phyloP scores from a whole-genome alignment of 1,140 invertebrate genomes.

The Monomorium pharaonis region DNA sequence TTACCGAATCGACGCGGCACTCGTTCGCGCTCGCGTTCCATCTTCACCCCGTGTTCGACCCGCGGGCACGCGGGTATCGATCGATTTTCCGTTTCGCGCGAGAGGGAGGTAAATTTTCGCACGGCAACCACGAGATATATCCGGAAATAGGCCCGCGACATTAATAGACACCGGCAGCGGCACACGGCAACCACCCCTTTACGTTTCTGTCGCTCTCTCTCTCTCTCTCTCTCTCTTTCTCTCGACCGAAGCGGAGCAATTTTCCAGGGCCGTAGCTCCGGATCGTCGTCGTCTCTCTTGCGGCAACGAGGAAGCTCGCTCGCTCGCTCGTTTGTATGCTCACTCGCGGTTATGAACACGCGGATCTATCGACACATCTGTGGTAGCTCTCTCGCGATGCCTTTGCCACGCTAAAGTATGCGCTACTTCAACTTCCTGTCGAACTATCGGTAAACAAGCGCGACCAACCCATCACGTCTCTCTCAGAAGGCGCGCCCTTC shows the following conservation, averaged over 20 bases:
- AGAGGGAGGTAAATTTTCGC: constrained; percentile 71
- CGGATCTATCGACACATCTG: constrained; percentile 23
- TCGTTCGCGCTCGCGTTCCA: not conserved
- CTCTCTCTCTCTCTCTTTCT: not conserved
- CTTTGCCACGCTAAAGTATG: constrained; percentile 14
- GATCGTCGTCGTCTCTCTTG: constrained; percentile 41
- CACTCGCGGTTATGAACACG: constrained; percentile 23
- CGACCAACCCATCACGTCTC: not conserved
- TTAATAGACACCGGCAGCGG: constrained; percentile 71
- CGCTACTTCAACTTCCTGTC: constrained; percentile 15
- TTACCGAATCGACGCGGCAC: not conserved
- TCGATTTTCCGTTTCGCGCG: constrained; percentile 62
- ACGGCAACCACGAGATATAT: constrained; percentile 74
- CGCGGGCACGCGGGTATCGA: constrained; percentile 56
- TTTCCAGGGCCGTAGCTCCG: constrained; percentile 53
- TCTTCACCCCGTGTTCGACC: constrained; percentile 52
- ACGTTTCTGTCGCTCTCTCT: constrained; percentile 17
- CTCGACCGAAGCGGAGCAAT: constrained; percentile 39
- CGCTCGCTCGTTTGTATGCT: constrained; percentile 1
- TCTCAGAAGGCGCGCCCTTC: not conserved
- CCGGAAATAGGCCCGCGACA: constrained; percentile 73
- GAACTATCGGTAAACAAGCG: constrained; percentile 33
- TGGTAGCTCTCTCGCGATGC: constrained; percentile 2
- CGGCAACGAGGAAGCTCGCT: constrained; percentile 37
- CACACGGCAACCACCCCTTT: constrained; percentile 62